Base-by-base conservation (phyloP, 2,113 vertebrate genomes). In the Thunnus maccoyii region DNA sequence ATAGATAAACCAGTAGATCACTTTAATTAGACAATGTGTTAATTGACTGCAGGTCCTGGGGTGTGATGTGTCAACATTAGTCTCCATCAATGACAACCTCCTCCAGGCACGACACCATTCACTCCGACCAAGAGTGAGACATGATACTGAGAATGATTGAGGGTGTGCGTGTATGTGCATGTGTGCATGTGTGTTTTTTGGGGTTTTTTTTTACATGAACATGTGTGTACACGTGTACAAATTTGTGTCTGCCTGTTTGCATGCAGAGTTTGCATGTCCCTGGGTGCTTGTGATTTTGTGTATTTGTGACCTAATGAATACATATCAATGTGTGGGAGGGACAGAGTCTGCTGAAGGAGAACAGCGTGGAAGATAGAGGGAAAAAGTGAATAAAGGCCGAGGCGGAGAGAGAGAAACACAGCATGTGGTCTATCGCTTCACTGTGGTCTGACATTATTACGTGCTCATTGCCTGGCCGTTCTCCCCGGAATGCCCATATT, bases 1-100 rank as follows among this genome's bases (percentile, higher is more conserved):
- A 83, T 85, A 72, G 87, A 91, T 91, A 92, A 91, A 89, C 86
- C 90, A 77, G 80, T 93, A 89, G 85, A 93, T 95, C 88, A 89
- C 90, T 95, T 95, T 94, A 93, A 95, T 95, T 95, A 94, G 94
- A 93, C 92, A 93, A 88, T 69, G 91, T 94, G 93, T 93, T 94
- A 93, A 95, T 94, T 94, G 90, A 93, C 87, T 89, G 85, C 85
- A 81, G 90, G 89, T 95, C 90, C 89, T 76, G 72, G 76, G 82
- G 92, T 91, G 86, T 60, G 84, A 92, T 85, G 83, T 91, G 93
- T 92, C 91, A 93, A 92, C 90, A 91, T 94, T 90, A 84, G 90
- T 94, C 89, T 89, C 85, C 80, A 80, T 94, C 93, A 90, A 55
- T 80, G 86, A 79, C 80, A 67, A 64, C 77, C 67, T 82, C 82